Evolutionary conservation across 2,888 invertebrate species (phyloP).

Genomic region (Leptinotarsa haldemani): DNA sequence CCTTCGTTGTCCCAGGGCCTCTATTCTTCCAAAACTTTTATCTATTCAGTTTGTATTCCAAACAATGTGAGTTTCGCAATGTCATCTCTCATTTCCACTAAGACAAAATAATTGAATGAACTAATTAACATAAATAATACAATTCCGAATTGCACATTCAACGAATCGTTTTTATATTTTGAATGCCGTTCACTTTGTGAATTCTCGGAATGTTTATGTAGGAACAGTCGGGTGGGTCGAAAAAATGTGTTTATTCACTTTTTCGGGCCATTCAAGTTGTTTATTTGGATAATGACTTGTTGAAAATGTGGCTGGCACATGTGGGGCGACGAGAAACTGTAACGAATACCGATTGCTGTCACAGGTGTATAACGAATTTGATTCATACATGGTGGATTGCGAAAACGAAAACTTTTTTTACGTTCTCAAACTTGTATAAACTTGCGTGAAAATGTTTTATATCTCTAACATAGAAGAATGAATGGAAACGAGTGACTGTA

Average conservation of each 20-base stretch:
- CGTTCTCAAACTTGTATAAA: no score
- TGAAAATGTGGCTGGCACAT: slow-evolving; percentile 16
- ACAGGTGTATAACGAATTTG: slow-evolving; percentile 7
- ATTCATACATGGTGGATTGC: neutral
- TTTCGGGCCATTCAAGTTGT: slow-evolving; percentile 17
- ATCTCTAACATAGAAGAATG: no score
- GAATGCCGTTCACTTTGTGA: neutral
- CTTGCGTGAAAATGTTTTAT: no score
- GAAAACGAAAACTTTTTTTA: neutral
- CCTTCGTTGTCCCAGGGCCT: no score
- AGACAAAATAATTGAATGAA: no score
- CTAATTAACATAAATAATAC: no score
- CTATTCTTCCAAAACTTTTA: no score
- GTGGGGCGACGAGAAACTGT: slow-evolving; percentile 9
- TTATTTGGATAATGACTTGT: slow-evolving; percentile 15
- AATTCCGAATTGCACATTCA: neutral
- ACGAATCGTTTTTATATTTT: slow-evolving; percentile 1
- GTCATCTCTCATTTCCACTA: no score
- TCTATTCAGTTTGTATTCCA: no score
- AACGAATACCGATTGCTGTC: neutral
- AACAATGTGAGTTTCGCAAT: no score
- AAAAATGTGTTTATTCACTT: slow-evolving; percentile 3
- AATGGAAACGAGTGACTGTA: no score
- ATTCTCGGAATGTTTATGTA: slow-evolving; percentile 18
- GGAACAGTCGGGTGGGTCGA: slow-evolving; percentile 1